Conservation (phyloP, 2,797 vertebrate genomes). For the Halcyon chelicuti region DNA sequence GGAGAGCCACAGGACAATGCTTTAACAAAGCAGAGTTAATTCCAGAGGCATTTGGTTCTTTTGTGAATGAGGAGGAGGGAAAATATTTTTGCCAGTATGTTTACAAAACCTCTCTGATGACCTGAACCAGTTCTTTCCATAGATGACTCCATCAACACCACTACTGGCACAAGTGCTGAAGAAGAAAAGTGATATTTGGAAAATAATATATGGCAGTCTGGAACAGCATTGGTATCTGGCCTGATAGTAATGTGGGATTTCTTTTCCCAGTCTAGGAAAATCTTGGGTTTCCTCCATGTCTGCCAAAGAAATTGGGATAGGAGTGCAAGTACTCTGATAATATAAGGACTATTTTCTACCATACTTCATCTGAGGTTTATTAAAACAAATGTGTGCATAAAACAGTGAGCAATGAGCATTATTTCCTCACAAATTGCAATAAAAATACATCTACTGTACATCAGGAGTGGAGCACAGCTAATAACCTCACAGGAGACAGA, state of each 20-base stretch:
- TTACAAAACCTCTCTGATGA: not conserved
- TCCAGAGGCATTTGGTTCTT: not conserved
- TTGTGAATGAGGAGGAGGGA: not conserved
- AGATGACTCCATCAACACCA: not conserved
- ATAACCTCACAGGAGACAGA: not conserved
- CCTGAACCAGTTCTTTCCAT: not conserved
- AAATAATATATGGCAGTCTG: not conserved
- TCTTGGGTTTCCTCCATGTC: not conserved
- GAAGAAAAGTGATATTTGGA: not conserved
- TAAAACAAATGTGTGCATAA: not conserved
- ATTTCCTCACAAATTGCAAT: not conserved
- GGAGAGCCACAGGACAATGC: not conserved
- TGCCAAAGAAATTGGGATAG: not conserved
- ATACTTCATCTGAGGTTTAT: not conserved
- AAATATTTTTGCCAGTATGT: not conserved
- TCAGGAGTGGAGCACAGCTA: not conserved
- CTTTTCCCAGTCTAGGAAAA: not conserved
- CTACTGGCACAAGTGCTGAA: not conserved
- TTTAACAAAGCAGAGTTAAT: not conserved
- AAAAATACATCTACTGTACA: not conserved
- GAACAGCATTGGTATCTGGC: not conserved
- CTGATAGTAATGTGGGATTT: not conserved
- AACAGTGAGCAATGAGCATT: not conserved
- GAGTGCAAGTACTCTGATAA: not conserved
- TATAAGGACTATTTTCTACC: not conserved